Conservation (phyloP, 2,888 invertebrate species). For the Drosophila niveifrons region DNA sequence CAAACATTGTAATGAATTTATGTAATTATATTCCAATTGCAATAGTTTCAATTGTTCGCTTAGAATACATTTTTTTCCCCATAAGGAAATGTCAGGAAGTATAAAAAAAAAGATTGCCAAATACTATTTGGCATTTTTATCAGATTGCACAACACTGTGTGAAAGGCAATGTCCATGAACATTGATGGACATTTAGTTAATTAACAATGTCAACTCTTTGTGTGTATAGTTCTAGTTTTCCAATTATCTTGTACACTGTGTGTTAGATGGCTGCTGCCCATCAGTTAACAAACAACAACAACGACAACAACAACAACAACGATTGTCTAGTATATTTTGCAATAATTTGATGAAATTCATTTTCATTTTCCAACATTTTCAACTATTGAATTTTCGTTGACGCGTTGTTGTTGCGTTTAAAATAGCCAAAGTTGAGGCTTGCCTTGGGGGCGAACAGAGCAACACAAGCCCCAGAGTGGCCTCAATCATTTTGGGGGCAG, state of each 20-base stretch:
- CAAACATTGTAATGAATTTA: not conserved
- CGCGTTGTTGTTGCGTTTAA: conserved; percentile 40
- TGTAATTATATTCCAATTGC: not conserved
- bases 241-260: conserved; percentile 9
- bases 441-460: not conserved
- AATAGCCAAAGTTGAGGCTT: conserved; percentile 31
- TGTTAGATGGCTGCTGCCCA: conserved; percentile 5
- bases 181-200: conserved; percentile 23
- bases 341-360: conserved; percentile 27
- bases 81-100: not conserved
- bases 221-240: conserved; percentile 12
- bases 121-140: conserved; percentile 2
- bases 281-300: conserved; percentile 12
- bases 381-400: conserved; percentile 13
- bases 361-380: conserved; percentile 44
- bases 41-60: not conserved
- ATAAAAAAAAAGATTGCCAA: not conserved
- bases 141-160: conserved; percentile 4
- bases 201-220: conserved; percentile 18
- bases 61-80: not conserved
- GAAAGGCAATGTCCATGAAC: not conserved
- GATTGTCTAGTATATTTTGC: conserved; percentile 17
- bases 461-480: conserved; percentile 23
- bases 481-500: conserved; percentile 54
- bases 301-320: no score